phyloP scores from a whole-genome alignment of 92 coral and sea anemone species.

The Pocillopora meandrina region DNA sequence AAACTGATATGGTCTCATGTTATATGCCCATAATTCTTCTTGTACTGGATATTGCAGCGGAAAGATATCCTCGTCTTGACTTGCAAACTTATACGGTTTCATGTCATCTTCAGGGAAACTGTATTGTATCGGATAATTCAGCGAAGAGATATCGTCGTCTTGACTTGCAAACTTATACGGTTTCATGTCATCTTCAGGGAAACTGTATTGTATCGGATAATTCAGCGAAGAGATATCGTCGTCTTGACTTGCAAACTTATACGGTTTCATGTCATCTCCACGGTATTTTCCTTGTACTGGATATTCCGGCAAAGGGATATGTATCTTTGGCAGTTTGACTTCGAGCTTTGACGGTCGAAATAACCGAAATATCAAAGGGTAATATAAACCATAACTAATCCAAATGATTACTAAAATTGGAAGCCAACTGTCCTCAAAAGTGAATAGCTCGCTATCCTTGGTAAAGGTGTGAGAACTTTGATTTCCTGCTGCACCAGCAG shows the following conservation, averaged over 20 bases:
- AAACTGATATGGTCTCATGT: too few species aligned
- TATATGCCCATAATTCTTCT: neutral
- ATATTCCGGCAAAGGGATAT: neutral
- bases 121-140: too few species aligned
- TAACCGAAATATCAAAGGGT: neutral
- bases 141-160: too few species aligned
- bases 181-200: too few species aligned
- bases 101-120: too few species aligned
- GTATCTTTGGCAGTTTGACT: neutral
- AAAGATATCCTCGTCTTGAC: too few species aligned
- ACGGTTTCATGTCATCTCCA: neutral
- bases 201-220: too few species aligned
- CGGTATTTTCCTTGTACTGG: neutral
- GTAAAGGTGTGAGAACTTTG: neutral
- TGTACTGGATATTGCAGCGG: too few species aligned
- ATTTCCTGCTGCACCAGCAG: neutral
- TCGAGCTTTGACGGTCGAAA: slow-evolving; percentile 6
- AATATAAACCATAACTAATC: neutral
- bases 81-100: too few species aligned
- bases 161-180: too few species aligned
- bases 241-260: too few species aligned
- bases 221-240: too few species aligned
- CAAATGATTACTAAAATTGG: neutral
- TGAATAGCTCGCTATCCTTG: neutral
- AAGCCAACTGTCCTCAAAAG: neutral